Percentiles rank a stretch among this genome's conserved stretches.
Conservation (phyloP, 2,113 vertebrate genomes). For the Grammomys dolichurus region DNA sequence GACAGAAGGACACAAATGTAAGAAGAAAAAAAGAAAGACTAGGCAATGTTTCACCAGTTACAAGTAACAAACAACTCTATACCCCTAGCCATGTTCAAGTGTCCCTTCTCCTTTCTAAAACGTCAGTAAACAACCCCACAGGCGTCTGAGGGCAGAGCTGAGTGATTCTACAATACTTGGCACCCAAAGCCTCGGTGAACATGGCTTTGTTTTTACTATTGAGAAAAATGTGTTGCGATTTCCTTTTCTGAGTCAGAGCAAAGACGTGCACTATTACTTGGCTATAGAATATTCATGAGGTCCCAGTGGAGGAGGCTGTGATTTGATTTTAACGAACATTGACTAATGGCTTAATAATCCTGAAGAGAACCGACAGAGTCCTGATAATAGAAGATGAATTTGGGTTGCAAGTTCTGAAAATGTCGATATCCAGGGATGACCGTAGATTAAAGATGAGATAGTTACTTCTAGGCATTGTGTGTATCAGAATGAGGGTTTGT, state of each 20-base stretch:
- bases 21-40: not conserved
- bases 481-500: not conserved
- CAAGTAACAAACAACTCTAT: not conserved
- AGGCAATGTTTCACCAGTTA: not conserved
- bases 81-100: not conserved
- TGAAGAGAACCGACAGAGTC: not conserved
- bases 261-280: not conserved
- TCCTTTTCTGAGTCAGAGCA: conserved; percentile 64
- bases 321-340: not conserved
- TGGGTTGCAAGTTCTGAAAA: not conserved
- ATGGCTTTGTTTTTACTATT: conserved; percentile 61
- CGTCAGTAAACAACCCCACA: not conserved
- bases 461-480: not conserved
- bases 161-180: not conserved
- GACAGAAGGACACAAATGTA: not conserved
- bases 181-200: not conserved
- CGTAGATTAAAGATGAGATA: not conserved
- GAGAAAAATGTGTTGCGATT: conserved; percentile 4
- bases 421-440: not conserved
- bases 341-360: not conserved
- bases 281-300: conserved; percentile 25
- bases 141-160: not conserved
- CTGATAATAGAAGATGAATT: not conserved
- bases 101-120: not conserved
- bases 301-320: not conserved